Evolutionary conservation across 2,797 vertebrate genomes (phyloP), one percentile per base, ranked within the genome.

Genomic region (Bufotes viridis): DNA sequence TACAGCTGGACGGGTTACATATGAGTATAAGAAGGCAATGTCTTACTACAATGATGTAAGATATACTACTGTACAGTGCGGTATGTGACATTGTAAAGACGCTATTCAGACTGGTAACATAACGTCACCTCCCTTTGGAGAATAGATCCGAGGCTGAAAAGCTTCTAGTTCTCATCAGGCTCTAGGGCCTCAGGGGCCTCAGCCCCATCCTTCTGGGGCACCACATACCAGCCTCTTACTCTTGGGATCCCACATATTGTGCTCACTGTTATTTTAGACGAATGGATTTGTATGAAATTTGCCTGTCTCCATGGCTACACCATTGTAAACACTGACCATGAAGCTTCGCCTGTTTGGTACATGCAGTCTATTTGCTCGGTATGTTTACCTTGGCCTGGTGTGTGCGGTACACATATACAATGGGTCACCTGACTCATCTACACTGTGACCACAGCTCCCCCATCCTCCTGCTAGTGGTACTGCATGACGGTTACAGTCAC

Each of bases 221-320:
- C 42, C 42, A 42, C 42, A 42, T 42, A 42, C 42, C 42, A 10
- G 29, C 14, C 0, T 34, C 69, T 74, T 11, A 74, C 17, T 74
- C 29, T 75, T 7, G 34, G 18, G 69, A 72, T 42, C 29, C 69
- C 17, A 42, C 20, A 75, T 20, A 70, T 70, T 17, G 67, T 72
- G 69, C 29, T 74, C 15, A 42, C 22, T 6, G 34, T 8, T 69
- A 8, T 42, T 74, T 49, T 11, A 9, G 9, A 75, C 72, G 22
- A 75, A 49, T 51, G 42, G 5, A 75, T 75, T 75, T 51, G 42
- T 51, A 75, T 75, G 72, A 51, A 75, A 74, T 74, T 42, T 74
- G 8, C 24, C 70, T 24, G 29, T 70, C 34, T 74, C 65, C 70
- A 74, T 74, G 70, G 70, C 13, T 74, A 74, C 70, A 42, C 10